These are phyloP conservation scores for Microcaecilia unicolor DNA, from an alignment of 2,797 vertebrate species.

Conservation along the genomic window DNA sequence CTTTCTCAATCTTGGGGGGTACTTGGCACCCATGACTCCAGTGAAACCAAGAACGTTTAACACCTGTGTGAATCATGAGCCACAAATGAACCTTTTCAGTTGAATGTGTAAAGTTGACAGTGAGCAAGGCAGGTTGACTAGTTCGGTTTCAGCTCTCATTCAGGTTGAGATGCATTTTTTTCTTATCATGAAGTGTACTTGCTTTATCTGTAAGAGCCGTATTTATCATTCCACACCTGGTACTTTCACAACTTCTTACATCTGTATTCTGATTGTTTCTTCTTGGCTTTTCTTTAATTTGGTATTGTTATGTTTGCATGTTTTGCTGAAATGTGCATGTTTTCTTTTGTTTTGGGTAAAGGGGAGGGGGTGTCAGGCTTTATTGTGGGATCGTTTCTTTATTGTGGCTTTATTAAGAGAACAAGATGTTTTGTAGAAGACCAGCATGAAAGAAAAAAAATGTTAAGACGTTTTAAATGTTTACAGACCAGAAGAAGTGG, in stretches of 20 bases:
- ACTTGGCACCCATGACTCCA: no score
- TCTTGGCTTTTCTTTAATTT: conserved; percentile 35
- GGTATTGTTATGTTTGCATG: conserved; percentile 54
- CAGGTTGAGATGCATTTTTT: conserved; percentile 39
- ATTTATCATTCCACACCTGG: conserved; percentile 27
- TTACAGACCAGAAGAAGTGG: conserved; percentile 68
- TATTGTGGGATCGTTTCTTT: conserved; percentile 63
- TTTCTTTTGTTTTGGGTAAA: conserved; percentile 47
- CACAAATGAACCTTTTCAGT: no score
- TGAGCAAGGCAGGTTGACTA: conserved; percentile 30
- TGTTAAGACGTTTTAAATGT: conserved; percentile 58
- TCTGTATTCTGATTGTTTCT: conserved; percentile 38
- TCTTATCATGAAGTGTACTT: conserved; percentile 30
- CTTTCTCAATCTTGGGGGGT: no score
- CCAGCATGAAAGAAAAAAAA: conserved; percentile 58
- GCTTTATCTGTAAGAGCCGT: conserved; percentile 23
- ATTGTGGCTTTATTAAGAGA: conserved; percentile 62
- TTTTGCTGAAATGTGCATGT: conserved; percentile 44
- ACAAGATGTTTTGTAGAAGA: conserved; percentile 56
- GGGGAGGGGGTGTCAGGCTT: no score
- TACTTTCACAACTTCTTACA: conserved; percentile 19
- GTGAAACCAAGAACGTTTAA: no score
- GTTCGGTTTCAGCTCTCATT: conserved; percentile 32
- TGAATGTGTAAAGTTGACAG: conserved; percentile 22
- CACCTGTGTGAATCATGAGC: no score